phyloP scores from a whole-genome alignment of 2,888 invertebrate genomes.

The Ernsta delagoae region DNA sequence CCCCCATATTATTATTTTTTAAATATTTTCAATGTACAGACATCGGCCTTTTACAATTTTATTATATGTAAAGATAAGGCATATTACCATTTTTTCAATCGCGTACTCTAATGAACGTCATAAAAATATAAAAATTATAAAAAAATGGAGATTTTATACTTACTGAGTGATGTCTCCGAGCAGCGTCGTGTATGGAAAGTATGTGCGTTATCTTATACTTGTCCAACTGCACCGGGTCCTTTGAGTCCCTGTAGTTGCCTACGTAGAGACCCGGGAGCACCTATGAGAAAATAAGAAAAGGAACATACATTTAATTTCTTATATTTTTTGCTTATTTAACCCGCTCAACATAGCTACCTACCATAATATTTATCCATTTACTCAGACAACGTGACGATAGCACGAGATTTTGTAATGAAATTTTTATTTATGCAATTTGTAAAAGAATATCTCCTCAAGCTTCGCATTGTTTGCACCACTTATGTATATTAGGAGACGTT shows the following conservation, averaged over 20 bases:
- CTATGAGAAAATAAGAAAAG: constrained; percentile 75
- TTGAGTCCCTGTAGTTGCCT: constrained; percentile 98
- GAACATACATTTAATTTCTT: background rate
- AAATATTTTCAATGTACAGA: no score
- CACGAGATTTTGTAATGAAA: no score
- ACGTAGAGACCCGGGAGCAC: constrained; percentile 97
- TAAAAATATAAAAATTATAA: no score
- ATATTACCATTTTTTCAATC: no score
- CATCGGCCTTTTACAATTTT: no score
- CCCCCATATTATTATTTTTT: no score
- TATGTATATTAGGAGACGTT: constrained; percentile 28
- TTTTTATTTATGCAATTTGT: background rate
- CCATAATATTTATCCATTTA: no score
- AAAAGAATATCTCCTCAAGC: constrained; percentile 17
- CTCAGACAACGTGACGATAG: no score
- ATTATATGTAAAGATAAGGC: no score
- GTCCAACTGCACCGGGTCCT: constrained; percentile 94
- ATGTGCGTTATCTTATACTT: constrained; percentile 97
- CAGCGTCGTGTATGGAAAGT: constrained; percentile 97
- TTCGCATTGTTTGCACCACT: constrained; percentile 9
- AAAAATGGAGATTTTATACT: constrained; percentile 58
- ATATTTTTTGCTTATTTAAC: background rate
- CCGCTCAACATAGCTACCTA: no score
- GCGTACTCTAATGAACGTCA: no score
- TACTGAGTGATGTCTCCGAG: constrained; percentile 93